Base-by-base conservation (phyloP, 1,140 invertebrate species). In the Brachionus calyciflorus region DNA sequence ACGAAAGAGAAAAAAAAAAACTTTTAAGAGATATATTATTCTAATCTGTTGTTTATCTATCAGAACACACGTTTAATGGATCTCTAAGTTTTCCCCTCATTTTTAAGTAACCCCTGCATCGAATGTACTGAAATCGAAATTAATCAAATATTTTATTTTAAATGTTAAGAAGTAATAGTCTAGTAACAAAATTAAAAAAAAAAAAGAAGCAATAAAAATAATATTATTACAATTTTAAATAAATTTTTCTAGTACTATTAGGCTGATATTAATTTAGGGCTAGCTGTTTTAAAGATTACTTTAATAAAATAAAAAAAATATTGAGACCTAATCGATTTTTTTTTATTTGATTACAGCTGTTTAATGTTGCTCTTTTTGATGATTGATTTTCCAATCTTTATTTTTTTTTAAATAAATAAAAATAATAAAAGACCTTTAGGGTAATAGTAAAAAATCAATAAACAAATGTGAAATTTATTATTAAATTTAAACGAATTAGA, bases 31-130 rank as follows among this genome's bases (percentile, higher is more conserved):
- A 44, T 44, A 65, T 44, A 65, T 44, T 65, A 65, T 65, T 65
- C 60, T 65, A 65, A 65, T 65, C 60, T 65, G 60, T 65, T 65
- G 60, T 65, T 65, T 65, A 65, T 65, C 60, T 65, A 65, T 65
- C 60, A 65, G 24, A n/a, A n/a, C n/a, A 65, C 40, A 65, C 37
- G 40, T 65, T 44, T 65, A 44, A 44, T 40, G 4, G 4, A 6
- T 40, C 4, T 6, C 12, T 6, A 40, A 40, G 12, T 40, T 6
- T 40, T 6, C 4, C 4, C 12, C 5, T 4, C 4, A 40, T 40
- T 46, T 46, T 46, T 10, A 46, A 46, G n/a, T 17, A 46, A 14
- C 44, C n/a, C 44, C 14, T 37, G n/a, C 9, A 5, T 37, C 33
- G 3, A 37, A 37, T 5, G 9, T 37, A 37, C 19, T 33, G 37